Conservation (phyloP, 2,888 invertebrate genomes). For the Pammene fasciana region DNA sequence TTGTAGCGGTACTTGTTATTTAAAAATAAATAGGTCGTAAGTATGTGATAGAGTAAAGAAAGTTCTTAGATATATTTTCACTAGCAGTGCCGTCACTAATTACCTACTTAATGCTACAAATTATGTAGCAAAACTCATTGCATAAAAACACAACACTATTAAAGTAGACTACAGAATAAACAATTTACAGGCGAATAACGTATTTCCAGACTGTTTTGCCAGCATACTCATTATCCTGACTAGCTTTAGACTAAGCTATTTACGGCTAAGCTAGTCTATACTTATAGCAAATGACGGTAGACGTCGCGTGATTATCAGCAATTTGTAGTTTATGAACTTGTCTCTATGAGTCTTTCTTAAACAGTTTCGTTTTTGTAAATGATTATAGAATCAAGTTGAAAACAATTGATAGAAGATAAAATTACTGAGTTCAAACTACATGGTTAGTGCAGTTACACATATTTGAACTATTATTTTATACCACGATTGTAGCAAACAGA, state of each 20-base stretch:
- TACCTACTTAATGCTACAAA: no score
- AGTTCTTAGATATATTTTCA: no score
- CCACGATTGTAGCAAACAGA: no score
- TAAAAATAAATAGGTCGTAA: no score
- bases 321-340: constrained; percentile 37
- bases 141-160: neutral
- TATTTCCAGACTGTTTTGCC: constrained; percentile 24
- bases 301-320: constrained; percentile 34
- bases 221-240: constrained; percentile 32
- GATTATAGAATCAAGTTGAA: neutral
- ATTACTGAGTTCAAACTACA: no score
- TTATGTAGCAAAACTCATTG: neutral
- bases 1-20: no score
- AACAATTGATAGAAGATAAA: neutral
- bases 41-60: no score
- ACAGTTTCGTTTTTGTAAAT: constrained; percentile 5
- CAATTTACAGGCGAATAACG: constrained; percentile 11
- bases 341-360: constrained; percentile 23
- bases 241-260: constrained; percentile 36
- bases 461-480: no score
- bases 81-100: no score
- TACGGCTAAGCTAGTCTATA: constrained; percentile 27
- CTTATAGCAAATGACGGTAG: constrained; percentile 34
- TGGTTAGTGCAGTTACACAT: no score
- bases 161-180: neutral